Evolutionary conservation across 2,888 invertebrate genomes (phyloP).

Genomic region (Andrena praecox): DNA sequence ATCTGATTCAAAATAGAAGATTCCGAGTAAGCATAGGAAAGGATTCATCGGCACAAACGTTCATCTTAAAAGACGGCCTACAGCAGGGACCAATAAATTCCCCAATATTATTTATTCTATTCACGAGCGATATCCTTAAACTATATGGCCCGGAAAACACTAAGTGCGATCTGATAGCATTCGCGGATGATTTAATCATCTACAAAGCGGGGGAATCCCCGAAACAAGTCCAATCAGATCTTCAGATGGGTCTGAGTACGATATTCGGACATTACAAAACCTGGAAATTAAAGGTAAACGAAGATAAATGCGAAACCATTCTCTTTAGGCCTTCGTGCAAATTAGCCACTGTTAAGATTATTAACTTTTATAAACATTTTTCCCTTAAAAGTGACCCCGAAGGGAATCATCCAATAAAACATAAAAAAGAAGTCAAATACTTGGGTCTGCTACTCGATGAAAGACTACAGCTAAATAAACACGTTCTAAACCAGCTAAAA

Average conservation of each 20-base stretch:
- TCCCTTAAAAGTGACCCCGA: background rate
- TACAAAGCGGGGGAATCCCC: constrained; percentile 11
- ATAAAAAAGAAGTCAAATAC: constrained; percentile 11
- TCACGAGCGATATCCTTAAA: constrained; percentile 18
- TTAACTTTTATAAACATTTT: background rate
- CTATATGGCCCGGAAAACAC: constrained; percentile 15
- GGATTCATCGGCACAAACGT: background rate
- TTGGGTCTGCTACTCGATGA: background rate
- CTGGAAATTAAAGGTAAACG: constrained; percentile 60
- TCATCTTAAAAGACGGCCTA: constrained; percentile 37
- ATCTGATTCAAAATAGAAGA: constrained; percentile 35
- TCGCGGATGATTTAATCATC: constrained; percentile 50
- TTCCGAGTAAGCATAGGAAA: constrained; percentile 17
- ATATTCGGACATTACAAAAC: constrained; percentile 23
- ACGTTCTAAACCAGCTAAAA: background rate
- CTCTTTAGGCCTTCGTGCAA: constrained; percentile 36
- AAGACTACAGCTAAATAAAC: background rate
- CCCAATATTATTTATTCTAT: constrained; percentile 12
- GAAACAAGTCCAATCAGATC: background rate
- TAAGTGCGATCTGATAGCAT: constrained; percentile 17
- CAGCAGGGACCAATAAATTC: constrained; percentile 52
- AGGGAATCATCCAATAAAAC: background rate
- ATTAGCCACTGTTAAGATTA: too few relatives aligned
- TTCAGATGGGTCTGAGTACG: background rate
- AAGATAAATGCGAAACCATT: constrained; percentile 59